Evolutionary conservation across 2,797 vertebrate genomes (phyloP), one percentile per base, ranked within the genome.

Genomic region (Leptoclinus maculatus): DNA sequence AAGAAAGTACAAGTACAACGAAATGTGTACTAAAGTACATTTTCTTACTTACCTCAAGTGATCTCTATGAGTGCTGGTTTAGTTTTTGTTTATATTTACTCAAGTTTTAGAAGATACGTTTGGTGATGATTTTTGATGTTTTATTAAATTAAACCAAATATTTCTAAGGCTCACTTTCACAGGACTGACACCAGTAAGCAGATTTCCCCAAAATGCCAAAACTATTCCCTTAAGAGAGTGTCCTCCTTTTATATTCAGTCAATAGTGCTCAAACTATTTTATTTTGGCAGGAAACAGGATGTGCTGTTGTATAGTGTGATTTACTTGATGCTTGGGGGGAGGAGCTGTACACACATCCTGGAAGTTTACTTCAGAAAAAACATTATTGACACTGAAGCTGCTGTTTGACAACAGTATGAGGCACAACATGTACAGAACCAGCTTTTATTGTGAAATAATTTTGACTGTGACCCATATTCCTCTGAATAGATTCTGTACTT

Each of bases 211-310:
- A 54, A 25, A 27, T 27, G 5, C 23, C 19, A 21, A 6, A 59
- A n/a, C 11, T 23, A n/a, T n/a, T 23, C 11, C 0, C 17, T 38
- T 29, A 17, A 32, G 3, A 4, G 3, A 4, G 2, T 54, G 5
- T 54, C 7, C 51, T 53, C 10, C 23, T 19, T 29, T 43, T 45
- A 39, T 1, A 17, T 10, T 6, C 19, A 29, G 63, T 12, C 6
- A 32, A 17, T 13, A 29, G 45, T 17, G 29, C 45, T 36, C 7
- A 25, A 27, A 10, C 19, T 0, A 1, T 72, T 87, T 78, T 82
- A 80, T 63, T 85, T 76, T 85, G 77, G 1, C 53, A n/a, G 21
- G 2, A 3, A 57, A 67, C 43, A 36, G 72, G 80, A 83, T 83
- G 21, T 13, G 5, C 1, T 34, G 0, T 16, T 51, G 10, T 23